Evolutionary conservation across 1,140 invertebrate genomes (phyloP), one percentile per base, ranked within the genome.

Genomic region (Scaptodrosophila lebanonensis): DNA sequence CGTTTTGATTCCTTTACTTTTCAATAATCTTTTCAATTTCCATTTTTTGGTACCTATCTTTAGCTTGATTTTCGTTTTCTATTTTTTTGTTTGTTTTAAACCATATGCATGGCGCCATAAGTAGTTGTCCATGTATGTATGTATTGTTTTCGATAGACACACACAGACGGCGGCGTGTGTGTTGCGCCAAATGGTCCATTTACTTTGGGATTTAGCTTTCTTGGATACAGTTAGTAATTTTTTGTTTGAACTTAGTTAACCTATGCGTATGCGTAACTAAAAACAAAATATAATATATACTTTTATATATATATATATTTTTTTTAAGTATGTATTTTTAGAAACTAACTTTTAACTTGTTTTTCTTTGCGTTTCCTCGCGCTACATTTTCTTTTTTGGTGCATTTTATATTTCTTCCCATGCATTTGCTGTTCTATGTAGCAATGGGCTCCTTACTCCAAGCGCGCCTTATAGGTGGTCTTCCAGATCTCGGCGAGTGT

Each of bases 401-500:
- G 75, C 65, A 69, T 64, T 77, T 64, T 44, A 51, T 54, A 45
- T 66, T 49, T 56, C 33, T 29, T 36, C 13, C 44, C 48, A 12
- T 22, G 15, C 12, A 29, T 20, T 27, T 22, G 11, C 25, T 3
- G 7, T 45, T 29, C 18, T 18, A 18, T 29, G 25, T 6, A 11
- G 22, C 7, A 9, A 42, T n/a, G n/a, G n/a, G n/a, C 57, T 22
- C 29, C 90, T 91, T 93, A 95, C 88, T 95, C 94, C 83, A 95
- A 88, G 61, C 94, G 92, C 58, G 94, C 93, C 89, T 97, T 97
- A 91, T 98, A 99, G 84, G 95, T 97, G 65, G 96, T 97, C 89
- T 98, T 98, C 97, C 97, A 98, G 56, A 99, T 97, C 88, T 98
- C 97, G 63, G 97, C 97, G 58, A 98, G 91, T 88, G 96, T 97